Evolutionary conservation across 2,797 vertebrate species (phyloP).

Genomic region (Ctenosaura bakeri): DNA sequence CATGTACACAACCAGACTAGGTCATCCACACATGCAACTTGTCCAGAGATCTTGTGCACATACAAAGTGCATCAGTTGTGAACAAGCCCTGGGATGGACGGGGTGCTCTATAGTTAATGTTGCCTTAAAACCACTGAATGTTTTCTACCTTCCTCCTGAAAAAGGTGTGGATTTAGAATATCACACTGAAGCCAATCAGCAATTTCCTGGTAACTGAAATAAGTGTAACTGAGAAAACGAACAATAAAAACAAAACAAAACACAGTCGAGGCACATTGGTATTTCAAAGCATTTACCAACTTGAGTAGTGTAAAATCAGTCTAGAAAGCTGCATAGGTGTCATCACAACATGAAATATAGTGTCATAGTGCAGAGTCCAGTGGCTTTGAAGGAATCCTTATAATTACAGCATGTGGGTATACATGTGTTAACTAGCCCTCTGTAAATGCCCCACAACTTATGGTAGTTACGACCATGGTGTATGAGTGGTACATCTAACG

Average conservation of each 20-base stretch:
- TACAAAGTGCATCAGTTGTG: neutral
- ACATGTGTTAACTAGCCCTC: neutral
- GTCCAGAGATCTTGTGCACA: neutral
- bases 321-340: conserved; percentile 28
- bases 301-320: neutral
- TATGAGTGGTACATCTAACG: neutral
- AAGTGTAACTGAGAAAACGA: conserved; percentile 22
- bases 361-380: neutral
- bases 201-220: conserved; percentile 36
- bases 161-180: conserved; percentile 16
- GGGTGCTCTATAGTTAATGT: neutral
- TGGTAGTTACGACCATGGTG: neutral
- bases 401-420: neutral
- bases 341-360: neutral
- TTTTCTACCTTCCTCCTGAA: neutral
- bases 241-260: conserved; percentile 1
- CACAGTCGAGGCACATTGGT: neutral
- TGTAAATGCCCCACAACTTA: neutral
- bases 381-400: neutral
- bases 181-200: conserved; percentile 2
- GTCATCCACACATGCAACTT: neutral
- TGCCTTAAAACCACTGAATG: neutral
- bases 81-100: neutral
- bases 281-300: conserved; percentile 29
- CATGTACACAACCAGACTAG: neutral